Percentiles rank a stretch among this genome's conserved stretches.
phyloP scores from a whole-genome alignment of 2,113 vertebrate genomes.

The Chinchilla lanigera region DNA sequence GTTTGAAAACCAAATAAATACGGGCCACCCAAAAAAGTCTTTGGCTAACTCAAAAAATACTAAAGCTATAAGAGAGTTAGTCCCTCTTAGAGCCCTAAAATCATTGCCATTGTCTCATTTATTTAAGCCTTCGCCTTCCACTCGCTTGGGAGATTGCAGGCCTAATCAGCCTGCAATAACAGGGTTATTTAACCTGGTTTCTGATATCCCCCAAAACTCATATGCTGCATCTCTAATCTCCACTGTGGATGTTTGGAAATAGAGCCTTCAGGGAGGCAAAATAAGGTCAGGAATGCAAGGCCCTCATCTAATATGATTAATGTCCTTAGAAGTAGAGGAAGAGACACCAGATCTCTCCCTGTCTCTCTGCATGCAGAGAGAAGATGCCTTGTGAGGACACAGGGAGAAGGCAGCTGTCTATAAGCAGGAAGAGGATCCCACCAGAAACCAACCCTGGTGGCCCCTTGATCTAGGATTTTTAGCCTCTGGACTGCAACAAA shows the following conservation, averaged over 20 bases:
- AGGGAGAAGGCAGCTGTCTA: not conserved
- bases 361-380: not conserved
- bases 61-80: too few relatives aligned
- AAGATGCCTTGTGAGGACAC: not conserved
- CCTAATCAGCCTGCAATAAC: too few relatives aligned
- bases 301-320: not conserved
- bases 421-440: not conserved
- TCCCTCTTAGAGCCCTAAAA: too few relatives aligned
- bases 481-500: not conserved
- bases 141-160: too few relatives aligned
- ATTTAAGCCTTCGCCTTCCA: too few relatives aligned
- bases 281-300: not conserved
- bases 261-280: not conserved
- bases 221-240: not conserved
- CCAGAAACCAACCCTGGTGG: not conserved
- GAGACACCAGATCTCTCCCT: not conserved
- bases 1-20: too few relatives aligned
- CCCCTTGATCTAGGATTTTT: not conserved
- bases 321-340: not conserved
- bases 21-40: too few relatives aligned
- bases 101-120: too few relatives aligned
- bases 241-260: not conserved
- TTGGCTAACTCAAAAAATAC: too few relatives aligned
- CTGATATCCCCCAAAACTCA: not conserved
- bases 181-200: too few relatives aligned